Evolutionary conservation across 2,888 invertebrate genomes (phyloP).

Genomic region (Gastracanthus pulcherrimus): DNA sequence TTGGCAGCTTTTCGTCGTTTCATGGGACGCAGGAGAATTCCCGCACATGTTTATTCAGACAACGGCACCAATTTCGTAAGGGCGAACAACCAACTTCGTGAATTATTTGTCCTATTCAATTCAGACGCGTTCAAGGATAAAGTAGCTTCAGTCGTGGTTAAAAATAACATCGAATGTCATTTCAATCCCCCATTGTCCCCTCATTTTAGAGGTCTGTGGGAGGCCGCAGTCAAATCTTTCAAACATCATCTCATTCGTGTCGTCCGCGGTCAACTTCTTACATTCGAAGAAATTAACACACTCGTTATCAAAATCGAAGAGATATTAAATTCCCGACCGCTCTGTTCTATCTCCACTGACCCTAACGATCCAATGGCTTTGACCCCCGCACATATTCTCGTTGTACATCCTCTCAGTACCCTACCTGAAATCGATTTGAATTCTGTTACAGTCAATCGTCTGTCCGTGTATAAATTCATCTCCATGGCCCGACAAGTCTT

Average conservation of each 20-base stretch:
- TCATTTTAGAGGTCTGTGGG: background rate
- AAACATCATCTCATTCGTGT: background rate
- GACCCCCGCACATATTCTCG: too few relatives aligned
- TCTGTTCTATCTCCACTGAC: too few relatives aligned
- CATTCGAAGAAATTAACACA: background rate
- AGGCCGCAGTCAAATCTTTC: background rate
- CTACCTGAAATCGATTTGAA: too few relatives aligned
- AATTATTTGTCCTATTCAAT: slow-evolving; percentile 24
- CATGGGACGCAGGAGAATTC: slow-evolving; percentile 38
- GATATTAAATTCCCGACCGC: too few relatives aligned
- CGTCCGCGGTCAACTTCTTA: background rate
- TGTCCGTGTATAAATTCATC: too few relatives aligned
- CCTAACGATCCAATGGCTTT: too few relatives aligned
- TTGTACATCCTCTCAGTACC: too few relatives aligned
- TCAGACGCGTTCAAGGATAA: slow-evolving; percentile 17
- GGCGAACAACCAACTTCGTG: slow-evolving; percentile 48
- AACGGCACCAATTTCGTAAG: slow-evolving; percentile 58
- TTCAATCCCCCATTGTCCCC: background rate
- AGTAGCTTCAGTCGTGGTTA: slow-evolving; percentile 17
- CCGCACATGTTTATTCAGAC: slow-evolving; percentile 44
- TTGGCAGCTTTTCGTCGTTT: slow-evolving; percentile 52
- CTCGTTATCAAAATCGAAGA: too few relatives aligned
- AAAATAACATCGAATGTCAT: slow-evolving; percentile 23
- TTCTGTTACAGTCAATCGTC: too few relatives aligned
- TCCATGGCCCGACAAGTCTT: too few relatives aligned